A percentile compares a stretch with the other conserved stretches of the same genome.
Conservation (phyloP, 2,888 invertebrate genomes). For the Chalcis sispes region DNA sequence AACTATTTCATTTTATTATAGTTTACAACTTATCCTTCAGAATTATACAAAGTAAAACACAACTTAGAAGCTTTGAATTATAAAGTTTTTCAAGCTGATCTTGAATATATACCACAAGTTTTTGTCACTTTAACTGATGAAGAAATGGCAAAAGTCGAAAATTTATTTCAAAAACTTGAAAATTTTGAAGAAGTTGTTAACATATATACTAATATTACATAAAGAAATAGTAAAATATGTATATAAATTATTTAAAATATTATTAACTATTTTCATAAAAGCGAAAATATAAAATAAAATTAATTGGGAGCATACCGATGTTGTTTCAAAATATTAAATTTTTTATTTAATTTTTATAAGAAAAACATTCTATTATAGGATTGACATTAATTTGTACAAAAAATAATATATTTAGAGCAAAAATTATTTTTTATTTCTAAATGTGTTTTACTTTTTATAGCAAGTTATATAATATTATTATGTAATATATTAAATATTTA, state of each 20-base stretch:
- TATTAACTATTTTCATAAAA: too few species aligned
- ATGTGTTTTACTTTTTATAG: too few species aligned
- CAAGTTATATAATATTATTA: too few species aligned
- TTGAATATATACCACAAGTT: conserved; percentile 77
- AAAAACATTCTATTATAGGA: too few species aligned
- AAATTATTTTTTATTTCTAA: too few species aligned
- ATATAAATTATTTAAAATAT: not conserved
- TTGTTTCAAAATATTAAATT: too few species aligned
- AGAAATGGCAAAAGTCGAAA: conserved; percentile 76
- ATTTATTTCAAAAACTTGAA: conserved; percentile 78
- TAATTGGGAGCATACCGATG: too few species aligned
- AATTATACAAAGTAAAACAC: conserved; percentile 76
- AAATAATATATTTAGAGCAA: too few species aligned
- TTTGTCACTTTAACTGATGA: conserved; percentile 77
- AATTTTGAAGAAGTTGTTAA: conserved; percentile 79
- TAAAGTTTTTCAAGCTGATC: conserved; percentile 75
- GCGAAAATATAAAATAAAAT: too few species aligned
- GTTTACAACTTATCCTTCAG: conserved; percentile 79
- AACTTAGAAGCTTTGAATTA: conserved; percentile 77
- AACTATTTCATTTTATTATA: conserved; percentile 69
- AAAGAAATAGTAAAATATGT: not conserved
- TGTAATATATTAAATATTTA: too few species aligned
- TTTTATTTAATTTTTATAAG: too few species aligned
- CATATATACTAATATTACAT: conserved; percentile 79
- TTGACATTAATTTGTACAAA: too few species aligned